These are phyloP conservation scores for Microcebus griseorufus DNA, from an alignment of 2,113 vertebrate species.

Conservation along the genomic window DNA sequence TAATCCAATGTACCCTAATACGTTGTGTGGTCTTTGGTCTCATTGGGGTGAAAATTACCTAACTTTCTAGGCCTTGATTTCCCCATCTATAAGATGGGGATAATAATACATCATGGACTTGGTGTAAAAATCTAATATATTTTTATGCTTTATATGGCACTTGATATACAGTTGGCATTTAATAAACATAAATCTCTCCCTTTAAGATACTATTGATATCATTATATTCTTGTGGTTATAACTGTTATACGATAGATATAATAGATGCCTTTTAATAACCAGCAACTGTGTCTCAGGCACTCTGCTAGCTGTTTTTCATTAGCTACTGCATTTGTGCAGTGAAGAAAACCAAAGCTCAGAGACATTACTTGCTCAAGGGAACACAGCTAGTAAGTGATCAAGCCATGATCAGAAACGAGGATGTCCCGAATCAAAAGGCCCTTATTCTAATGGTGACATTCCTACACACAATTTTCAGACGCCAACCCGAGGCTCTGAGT, in stretches of 20 bases:
- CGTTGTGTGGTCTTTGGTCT: neutral
- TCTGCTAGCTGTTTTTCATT: neutral
- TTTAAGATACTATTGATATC: neutral
- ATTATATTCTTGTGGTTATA: neutral
- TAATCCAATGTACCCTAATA: neutral
- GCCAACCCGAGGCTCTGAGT: neutral
- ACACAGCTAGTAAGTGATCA: neutral
- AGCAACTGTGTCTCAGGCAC: neutral
- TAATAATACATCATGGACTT: neutral
- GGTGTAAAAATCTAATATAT: neutral
- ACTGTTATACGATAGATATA: neutral
- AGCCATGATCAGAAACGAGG: neutral
- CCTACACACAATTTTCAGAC: neutral
- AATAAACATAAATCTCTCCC: neutral
- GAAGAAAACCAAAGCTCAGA: conserved; percentile 5
- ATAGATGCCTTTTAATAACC: neutral
- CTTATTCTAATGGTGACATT: neutral
- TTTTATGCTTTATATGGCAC: neutral
- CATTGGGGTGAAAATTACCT: neutral
- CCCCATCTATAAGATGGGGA: neutral
- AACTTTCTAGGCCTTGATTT: neutral
- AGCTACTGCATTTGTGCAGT: neutral
- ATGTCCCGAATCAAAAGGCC: neutral
- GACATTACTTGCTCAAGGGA: neutral
- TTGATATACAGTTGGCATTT: neutral